Evolutionary conservation across 2,113 vertebrate genomes (phyloP).

Genomic region (Xyliphius kryptos): DNA sequence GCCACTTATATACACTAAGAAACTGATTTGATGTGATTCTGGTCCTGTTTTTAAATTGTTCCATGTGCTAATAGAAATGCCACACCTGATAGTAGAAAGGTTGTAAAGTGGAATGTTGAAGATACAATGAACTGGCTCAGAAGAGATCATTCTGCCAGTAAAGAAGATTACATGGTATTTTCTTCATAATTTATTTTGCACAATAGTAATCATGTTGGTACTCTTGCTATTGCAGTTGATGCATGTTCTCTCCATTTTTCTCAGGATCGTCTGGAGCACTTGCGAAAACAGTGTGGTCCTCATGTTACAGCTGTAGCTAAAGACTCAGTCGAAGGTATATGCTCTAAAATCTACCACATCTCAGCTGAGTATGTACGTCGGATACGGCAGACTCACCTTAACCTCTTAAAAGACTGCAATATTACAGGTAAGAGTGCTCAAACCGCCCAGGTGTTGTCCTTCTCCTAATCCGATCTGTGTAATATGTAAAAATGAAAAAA

Average conservation of each 20-base stretch:
- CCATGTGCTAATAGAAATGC: constrained; percentile 72
- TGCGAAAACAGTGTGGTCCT: constrained; percentile 90
- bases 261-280: constrained; percentile 93
- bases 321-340: constrained; percentile 96
- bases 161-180: constrained; percentile 96
- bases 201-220: background rate
- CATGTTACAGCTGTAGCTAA: constrained; percentile 88
- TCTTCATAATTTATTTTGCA: background rate
- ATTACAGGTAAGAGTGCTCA: constrained; percentile 73
- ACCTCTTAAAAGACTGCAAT: constrained; percentile 82
- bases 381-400: constrained; percentile 81
- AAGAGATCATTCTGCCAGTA: constrained; percentile 90
- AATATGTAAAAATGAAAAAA: too few species aligned
- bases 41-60: background rate
- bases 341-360: constrained; percentile 95
- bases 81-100: constrained; percentile 91
- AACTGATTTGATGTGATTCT: too few species aligned
- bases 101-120: constrained; percentile 98
- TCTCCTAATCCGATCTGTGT: too few species aligned
- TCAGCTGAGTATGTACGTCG: constrained; percentile 89
- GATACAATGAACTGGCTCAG: constrained; percentile 98
- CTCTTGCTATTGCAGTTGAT: background rate
- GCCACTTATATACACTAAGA: too few species aligned
- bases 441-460: too few species aligned
- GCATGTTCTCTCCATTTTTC: background rate